Evolutionary conservation across 2,888 invertebrate genomes (phyloP).

Genomic region (Hoplodrina blanda): DNA sequence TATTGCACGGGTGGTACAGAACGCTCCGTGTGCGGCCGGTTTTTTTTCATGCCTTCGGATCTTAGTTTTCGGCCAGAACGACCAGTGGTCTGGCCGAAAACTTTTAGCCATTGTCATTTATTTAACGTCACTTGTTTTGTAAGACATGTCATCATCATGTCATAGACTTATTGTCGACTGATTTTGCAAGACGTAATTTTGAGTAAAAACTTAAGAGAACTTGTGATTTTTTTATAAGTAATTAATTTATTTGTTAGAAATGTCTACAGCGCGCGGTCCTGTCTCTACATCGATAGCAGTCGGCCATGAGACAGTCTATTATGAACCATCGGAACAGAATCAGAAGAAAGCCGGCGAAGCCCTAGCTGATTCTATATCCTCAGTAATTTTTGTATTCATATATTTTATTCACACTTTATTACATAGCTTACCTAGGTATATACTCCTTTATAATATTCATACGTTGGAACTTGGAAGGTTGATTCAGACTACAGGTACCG

Average conservation of each 20-base stretch:
- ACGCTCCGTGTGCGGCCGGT: no score
- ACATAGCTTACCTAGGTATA: no score
- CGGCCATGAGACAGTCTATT: neutral
- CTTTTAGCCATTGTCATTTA: neutral
- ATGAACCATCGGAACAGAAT: no score
- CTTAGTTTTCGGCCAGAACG: no score
- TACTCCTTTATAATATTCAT: neutral
- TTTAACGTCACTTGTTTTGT: no score
- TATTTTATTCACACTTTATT: neutral
- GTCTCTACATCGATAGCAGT: neutral
- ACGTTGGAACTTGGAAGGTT: no score
- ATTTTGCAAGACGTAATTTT: constrained; percentile 25
- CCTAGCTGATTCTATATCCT: neutral
- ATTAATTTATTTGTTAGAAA: constrained; percentile 12
- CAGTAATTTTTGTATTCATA: constrained; percentile 27
- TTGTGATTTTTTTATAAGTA: constrained; percentile 39
- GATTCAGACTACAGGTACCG: no score
- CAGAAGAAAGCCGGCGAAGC: neutral
- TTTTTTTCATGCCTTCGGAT: no score
- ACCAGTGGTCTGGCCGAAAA: neutral
- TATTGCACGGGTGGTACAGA: no score
- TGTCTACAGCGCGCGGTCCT: constrained; percentile 3
- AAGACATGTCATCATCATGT: neutral
- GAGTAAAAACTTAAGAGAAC: constrained; percentile 13
- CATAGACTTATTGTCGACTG: constrained; percentile 2